phyloP scores from a whole-genome alignment of 2,113 vertebrate species.

The Mormyrus iriodes region DNA sequence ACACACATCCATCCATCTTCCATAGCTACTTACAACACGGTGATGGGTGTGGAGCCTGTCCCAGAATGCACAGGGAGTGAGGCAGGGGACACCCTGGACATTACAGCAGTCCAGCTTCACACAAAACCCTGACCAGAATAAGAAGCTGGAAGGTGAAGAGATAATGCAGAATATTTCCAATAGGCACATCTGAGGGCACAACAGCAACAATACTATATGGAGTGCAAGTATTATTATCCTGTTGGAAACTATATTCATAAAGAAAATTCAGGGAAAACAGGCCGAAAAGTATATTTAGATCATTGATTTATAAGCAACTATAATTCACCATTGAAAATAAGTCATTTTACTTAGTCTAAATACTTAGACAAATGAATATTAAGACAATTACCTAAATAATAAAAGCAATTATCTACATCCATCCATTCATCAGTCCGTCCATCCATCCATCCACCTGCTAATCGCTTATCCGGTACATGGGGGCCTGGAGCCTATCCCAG shows the following conservation, averaged over 20 bases:
- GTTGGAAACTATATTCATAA: not conserved
- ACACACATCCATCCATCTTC: not conserved
- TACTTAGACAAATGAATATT: not conserved
- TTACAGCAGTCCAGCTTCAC: not conserved
- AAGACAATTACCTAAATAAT: not conserved
- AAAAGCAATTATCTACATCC: not conserved
- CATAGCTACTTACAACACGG: not conserved
- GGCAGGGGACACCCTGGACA: not conserved
- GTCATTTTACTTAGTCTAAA: not conserved
- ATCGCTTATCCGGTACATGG: not conserved
- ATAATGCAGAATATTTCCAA: not conserved
- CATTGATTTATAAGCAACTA: conserved; percentile 16
- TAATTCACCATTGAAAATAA: not conserved
- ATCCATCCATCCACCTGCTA: not conserved
- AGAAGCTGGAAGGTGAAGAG: not conserved
- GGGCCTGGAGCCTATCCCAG: not conserved
- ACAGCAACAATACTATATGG: not conserved
- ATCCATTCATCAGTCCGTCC: not conserved
- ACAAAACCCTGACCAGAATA: not conserved
- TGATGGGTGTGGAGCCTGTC: not conserved
- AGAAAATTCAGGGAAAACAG: not conserved
- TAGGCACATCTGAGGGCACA: not conserved
- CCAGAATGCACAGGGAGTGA: not conserved
- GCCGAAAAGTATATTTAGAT: conserved; percentile 14
- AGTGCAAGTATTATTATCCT: not conserved